Percentiles rank a stretch among this genome's conserved stretches.
These are phyloP conservation scores for Pseudolycoriella hygida DNA, from an alignment of 2,888 invertebrate genomes.

Conservation along the genomic window DNA sequence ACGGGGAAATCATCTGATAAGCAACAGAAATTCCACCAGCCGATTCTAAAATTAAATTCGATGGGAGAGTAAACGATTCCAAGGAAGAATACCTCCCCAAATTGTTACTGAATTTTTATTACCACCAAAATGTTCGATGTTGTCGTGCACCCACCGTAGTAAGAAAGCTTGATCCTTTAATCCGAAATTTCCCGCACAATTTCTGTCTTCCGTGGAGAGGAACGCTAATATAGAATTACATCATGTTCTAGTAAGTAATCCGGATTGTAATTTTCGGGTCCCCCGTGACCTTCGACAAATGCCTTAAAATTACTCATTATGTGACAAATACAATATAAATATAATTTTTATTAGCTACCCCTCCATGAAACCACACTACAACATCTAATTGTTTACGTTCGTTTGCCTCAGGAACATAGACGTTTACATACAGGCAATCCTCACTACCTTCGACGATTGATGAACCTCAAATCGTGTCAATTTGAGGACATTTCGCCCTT, in stretches of 20 bases:
- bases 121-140: not conserved
- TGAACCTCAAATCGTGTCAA: no score
- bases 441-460: not conserved
- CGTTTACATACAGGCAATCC: not conserved
- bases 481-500: no score
- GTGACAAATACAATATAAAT: not conserved
- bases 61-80: no score
- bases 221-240: not conserved
- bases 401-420: not conserved
- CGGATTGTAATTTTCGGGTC: not conserved
- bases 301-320: no score
- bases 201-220: not conserved
- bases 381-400: no score
- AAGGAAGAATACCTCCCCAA: no score
- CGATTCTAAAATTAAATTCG: no score
- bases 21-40: conserved; percentile 32
- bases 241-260: not conserved
- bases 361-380: not conserved
- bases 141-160: not conserved
- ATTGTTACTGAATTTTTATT: not conserved
- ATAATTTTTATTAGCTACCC: not conserved
- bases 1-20: conserved; percentile 29
- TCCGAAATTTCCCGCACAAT: not conserved
- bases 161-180: not conserved
- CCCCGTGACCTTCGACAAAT: no score